Conservation (phyloP, 2,113 vertebrate genomes). For the Phrynosoma blainvillii region DNA sequence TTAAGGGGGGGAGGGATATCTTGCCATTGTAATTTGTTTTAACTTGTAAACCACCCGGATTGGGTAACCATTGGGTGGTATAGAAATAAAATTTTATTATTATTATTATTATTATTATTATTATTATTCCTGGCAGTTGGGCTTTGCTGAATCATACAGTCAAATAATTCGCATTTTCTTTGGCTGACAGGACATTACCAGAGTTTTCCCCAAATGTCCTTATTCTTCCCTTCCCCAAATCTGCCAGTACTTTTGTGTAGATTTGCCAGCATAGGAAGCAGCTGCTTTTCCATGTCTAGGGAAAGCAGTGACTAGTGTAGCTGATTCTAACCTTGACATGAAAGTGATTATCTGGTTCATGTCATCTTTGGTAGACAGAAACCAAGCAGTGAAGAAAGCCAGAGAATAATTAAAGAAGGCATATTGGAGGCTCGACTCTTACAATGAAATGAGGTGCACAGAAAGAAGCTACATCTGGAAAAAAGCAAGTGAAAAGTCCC, state of each 20-base stretch:
- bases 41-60: too few relatives aligned
- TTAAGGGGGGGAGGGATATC: too few relatives aligned
- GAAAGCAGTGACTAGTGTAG: conserved; percentile 33
- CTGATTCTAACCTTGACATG: neutral
- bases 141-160: conserved; percentile 6
- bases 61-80: too few relatives aligned
- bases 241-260: neutral
- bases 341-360: neutral
- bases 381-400: neutral
- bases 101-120: too few relatives aligned
- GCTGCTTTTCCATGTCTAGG: conserved; percentile 49
- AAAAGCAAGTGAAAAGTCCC: neutral
- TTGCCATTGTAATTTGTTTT: too few relatives aligned
- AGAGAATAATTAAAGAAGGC: neutral
- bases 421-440: too few relatives aligned
- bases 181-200: neutral
- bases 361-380: neutral
- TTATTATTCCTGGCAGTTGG: neutral
- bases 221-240: neutral
- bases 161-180: neutral
- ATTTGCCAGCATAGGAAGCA: conserved; percentile 43
- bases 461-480: conserved; percentile 1
- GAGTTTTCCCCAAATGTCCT: neutral
- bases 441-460: neutral
- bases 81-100: too few relatives aligned